Percentiles rank a stretch among this genome's conserved stretches.
phyloP scores from a whole-genome alignment of 2,888 invertebrate species.

The Aleiodes alternator region DNA sequence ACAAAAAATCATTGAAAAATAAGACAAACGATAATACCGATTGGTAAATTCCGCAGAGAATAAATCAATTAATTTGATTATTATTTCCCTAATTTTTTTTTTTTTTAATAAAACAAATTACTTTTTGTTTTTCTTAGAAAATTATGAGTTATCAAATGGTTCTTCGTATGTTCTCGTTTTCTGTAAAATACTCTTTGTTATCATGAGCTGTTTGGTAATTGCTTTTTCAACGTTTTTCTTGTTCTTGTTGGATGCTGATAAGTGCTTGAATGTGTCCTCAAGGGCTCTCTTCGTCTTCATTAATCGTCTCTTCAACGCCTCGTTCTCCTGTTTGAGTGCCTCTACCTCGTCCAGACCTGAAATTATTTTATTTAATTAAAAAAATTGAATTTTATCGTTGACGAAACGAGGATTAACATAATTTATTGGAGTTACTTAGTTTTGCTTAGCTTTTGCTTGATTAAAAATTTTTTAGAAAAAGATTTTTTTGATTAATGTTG shows the following conservation, averaged over 20 bases:
- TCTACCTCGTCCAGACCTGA: constrained; percentile 74
- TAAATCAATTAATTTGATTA: constrained; percentile 23
- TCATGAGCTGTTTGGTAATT: constrained; percentile 76
- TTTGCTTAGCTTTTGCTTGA: constrained; percentile 23
- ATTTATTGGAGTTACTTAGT: constrained; percentile 15
- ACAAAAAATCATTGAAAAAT: constrained; percentile 43
- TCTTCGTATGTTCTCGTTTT: constrained; percentile 73
- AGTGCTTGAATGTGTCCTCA: constrained; percentile 85
- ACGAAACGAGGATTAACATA: not conserved
- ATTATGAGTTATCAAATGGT: constrained; percentile 64
- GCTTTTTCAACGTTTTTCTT: constrained; percentile 90
- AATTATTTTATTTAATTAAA: constrained; percentile 2
- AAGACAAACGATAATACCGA: constrained; percentile 51
- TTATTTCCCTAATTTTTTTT: constrained; percentile 29
- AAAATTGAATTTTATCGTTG: not conserved
- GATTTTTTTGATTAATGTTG: constrained; percentile 5
- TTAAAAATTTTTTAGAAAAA: not conserved
- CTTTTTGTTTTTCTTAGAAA: not conserved
- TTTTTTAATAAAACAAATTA: constrained; percentile 26
- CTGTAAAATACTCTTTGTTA: constrained; percentile 71
- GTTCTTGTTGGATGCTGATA: constrained; percentile 86
- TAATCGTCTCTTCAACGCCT: constrained; percentile 83
- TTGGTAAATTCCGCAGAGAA: constrained; percentile 44
- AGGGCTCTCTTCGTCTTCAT: constrained; percentile 84
- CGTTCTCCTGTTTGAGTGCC: constrained; percentile 81